These are phyloP conservation scores for Sebastes schlegelii DNA, from an alignment of 2,113 vertebrate genomes.

Conservation along the genomic window DNA sequence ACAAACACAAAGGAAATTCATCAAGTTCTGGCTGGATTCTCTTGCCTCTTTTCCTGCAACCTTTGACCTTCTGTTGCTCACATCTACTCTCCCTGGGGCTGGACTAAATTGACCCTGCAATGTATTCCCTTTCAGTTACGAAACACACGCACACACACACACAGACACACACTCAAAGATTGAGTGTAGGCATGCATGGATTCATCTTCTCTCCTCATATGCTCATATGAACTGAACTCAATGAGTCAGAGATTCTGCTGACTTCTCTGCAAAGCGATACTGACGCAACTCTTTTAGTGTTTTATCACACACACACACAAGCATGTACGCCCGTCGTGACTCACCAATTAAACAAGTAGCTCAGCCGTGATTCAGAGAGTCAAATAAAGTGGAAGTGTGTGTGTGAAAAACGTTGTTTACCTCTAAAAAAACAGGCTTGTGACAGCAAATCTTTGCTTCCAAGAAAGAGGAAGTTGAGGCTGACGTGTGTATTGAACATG, in stretches of 20 bases:
- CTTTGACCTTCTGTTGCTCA: slow-evolving; percentile 38
- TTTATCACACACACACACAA: not conserved
- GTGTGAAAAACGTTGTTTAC: not conserved
- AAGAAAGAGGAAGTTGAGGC: slow-evolving; percentile 3
- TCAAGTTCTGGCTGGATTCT: not conserved
- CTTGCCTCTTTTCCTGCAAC: slow-evolving; percentile 7
- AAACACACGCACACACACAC: slow-evolving; percentile 4
- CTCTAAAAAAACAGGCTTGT: not conserved
- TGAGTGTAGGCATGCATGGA: not conserved
- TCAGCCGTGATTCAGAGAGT: slow-evolving; percentile 35
- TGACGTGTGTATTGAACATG: slow-evolving; percentile 6
- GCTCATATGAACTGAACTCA: slow-evolving; percentile 9
- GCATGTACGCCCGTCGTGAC: slow-evolving; percentile 19
- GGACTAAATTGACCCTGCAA: slow-evolving; percentile 13
- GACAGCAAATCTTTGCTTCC: not conserved
- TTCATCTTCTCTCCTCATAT: slow-evolving; percentile 4
- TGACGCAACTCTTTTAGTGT: not conserved
- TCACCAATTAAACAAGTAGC: slow-evolving; percentile 47
- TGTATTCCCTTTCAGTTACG: slow-evolving; percentile 3
- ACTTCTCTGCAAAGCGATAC: slow-evolving; percentile 15
- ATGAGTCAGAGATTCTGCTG: slow-evolving; percentile 47
- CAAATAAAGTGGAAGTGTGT: slow-evolving; percentile 10
- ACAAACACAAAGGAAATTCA: slow-evolving; percentile 2
- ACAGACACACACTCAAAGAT: not conserved
- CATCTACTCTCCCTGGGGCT: slow-evolving; percentile 8